These are phyloP conservation scores for Athetis lepigone DNA, from an alignment of 2,888 invertebrate species.

Conservation along the genomic window DNA sequence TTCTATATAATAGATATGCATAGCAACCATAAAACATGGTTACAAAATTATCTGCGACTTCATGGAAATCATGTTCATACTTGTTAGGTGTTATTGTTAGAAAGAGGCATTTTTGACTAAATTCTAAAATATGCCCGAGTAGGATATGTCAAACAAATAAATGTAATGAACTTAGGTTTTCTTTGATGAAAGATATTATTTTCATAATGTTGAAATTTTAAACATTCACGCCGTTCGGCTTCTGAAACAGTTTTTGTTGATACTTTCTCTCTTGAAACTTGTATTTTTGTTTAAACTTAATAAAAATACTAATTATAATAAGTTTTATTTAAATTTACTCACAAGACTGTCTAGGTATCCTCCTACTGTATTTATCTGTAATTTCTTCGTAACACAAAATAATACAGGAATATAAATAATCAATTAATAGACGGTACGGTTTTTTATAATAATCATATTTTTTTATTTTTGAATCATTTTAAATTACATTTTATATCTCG, in stretches of 20 bases:
- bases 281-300: constrained; percentile 82
- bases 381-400: constrained; percentile 32
- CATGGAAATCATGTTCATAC: constrained; percentile 65
- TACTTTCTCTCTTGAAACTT: constrained; percentile 73
- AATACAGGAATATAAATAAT: constrained; percentile 52
- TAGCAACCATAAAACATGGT: constrained; percentile 66
- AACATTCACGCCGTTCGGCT: constrained; percentile 36
- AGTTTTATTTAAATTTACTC: constrained; percentile 85
- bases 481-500: constrained; percentile 82
- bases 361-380: constrained; percentile 49
- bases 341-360: constrained; percentile 69
- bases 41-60: constrained; percentile 65
- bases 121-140: constrained; percentile 44
- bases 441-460: constrained; percentile 73
- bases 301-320: constrained; percentile 85
- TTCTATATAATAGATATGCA: constrained; percentile 60
- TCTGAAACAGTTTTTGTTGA: constrained; percentile 54
- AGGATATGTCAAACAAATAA: constrained; percentile 32
- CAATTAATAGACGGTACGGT: constrained; percentile 68
- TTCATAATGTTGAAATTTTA: constrained; percentile 31
- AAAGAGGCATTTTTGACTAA: constrained; percentile 50
- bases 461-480: constrained; percentile 85
- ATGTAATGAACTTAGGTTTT: constrained; percentile 40
- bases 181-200: constrained; percentile 34
- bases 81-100: constrained; percentile 42